Conservation (phyloP, 2,888 invertebrate species). For the Tachina lurida region DNA sequence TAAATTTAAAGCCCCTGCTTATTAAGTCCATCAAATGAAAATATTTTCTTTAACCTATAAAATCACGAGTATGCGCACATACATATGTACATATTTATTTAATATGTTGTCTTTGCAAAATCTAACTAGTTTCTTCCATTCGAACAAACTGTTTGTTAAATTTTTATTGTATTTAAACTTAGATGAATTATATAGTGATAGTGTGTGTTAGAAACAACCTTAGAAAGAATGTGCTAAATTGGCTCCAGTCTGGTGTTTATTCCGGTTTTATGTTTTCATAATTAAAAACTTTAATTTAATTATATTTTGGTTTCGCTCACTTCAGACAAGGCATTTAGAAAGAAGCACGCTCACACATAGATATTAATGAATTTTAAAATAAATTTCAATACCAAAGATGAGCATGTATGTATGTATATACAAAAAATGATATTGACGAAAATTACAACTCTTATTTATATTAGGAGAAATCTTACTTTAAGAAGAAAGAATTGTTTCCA, state of each 20-base stretch:
- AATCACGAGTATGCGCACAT: background rate
- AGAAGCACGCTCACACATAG: background rate
- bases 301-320: constrained; percentile 32
- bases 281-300: background rate
- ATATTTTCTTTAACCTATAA: background rate
- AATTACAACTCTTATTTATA: no score
- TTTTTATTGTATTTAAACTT: background rate
- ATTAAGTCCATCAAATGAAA: background rate
- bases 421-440: no score
- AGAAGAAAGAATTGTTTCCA: no score
- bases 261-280: constrained; percentile 51
- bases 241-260: constrained; percentile 62
- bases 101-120: background rate
- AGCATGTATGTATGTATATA: no score
- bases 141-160: constrained; percentile 10
- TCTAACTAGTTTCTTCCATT: constrained; percentile 7
- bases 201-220: constrained; percentile 33
- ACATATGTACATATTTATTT: no score
- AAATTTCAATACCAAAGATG: background rate
- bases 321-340: constrained; percentile 10
- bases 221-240: constrained; percentile 39
- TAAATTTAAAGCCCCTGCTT: background rate
- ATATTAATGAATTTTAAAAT: background rate
- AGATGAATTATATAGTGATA: constrained; percentile 33
- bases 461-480: no score